A percentile compares a stretch with the other conserved stretches of the same genome.
Conservation (phyloP, 2,797 vertebrate species). For the Pangasius sanitwongsei region DNA sequence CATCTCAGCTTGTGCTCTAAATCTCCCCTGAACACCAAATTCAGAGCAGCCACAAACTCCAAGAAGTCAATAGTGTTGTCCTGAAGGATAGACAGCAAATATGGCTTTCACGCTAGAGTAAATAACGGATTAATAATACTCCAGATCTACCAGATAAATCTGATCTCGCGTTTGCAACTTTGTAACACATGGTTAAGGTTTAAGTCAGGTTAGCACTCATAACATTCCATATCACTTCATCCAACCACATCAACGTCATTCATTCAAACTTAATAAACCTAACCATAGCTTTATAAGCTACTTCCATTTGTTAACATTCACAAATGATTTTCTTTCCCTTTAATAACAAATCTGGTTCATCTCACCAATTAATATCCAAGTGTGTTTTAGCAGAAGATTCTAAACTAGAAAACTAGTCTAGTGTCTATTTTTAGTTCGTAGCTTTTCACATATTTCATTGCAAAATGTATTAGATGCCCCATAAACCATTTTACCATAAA, state of each 20-base stretch:
- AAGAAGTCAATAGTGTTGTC: slow-evolving; percentile 65
- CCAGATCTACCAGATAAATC: not conserved
- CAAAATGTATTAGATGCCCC: not conserved
- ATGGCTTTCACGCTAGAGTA: not conserved
- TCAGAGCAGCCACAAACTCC: slow-evolving; percentile 63
- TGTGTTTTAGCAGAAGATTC: not conserved
- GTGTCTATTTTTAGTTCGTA: not conserved
- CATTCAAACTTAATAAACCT: not conserved
- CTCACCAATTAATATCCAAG: not conserved
- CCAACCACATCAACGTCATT: not conserved
- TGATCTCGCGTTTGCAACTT: not conserved
- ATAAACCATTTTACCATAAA: not conserved
- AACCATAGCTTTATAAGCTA: not conserved
- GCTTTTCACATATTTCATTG: not conserved
- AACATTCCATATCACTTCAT: not conserved
- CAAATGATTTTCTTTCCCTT: not conserved
- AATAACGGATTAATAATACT: not conserved
- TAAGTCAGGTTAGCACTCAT: not conserved
- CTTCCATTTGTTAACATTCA: not conserved
- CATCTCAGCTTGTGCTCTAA: slow-evolving; percentile 63
- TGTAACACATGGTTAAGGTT: not conserved
- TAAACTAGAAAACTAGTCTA: not conserved
- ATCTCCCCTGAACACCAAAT: slow-evolving; percentile 62
- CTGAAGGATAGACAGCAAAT: slow-evolving; percentile 44
- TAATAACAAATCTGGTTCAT: not conserved